Conservation (phyloP, 2,797 vertebrate genomes). For the Nasua narica region DNA sequence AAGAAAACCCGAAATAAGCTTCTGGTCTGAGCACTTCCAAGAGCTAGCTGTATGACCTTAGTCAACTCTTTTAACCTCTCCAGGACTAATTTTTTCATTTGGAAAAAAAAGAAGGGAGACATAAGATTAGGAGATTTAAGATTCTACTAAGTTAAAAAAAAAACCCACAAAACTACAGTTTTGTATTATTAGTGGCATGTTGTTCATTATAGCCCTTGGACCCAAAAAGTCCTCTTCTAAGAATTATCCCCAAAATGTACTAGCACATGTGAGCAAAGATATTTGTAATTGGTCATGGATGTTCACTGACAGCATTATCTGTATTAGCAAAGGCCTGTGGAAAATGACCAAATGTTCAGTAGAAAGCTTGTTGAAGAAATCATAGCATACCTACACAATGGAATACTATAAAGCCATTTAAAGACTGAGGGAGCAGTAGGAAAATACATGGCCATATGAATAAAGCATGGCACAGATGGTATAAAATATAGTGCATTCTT, state of each 20-base stretch:
- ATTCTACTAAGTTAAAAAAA: neutral
- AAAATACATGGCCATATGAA: neutral
- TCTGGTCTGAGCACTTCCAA: neutral
- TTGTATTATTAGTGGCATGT: neutral
- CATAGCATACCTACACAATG: neutral
- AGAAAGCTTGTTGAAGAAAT: conserved; percentile 14
- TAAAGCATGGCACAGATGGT: neutral
- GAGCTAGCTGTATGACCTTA: neutral
- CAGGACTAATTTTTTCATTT: neutral
- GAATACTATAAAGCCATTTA: neutral
- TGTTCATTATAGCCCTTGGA: neutral
- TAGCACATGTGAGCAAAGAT: neutral
- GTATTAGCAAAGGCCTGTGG: neutral
- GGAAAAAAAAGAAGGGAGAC: neutral
- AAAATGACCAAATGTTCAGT: neutral
- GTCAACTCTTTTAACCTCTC: neutral
- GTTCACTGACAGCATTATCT: neutral
- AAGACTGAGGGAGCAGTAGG: neutral
- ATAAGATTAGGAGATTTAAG: neutral
- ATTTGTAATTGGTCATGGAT: neutral
- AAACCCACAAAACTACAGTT: neutral
- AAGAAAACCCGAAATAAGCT: neutral
- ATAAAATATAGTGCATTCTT: neutral
- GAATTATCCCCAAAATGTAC: neutral
- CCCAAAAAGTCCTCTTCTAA: neutral